Base-by-base conservation (phyloP, 2,113 vertebrate species). In the Podarcis cretensis region DNA sequence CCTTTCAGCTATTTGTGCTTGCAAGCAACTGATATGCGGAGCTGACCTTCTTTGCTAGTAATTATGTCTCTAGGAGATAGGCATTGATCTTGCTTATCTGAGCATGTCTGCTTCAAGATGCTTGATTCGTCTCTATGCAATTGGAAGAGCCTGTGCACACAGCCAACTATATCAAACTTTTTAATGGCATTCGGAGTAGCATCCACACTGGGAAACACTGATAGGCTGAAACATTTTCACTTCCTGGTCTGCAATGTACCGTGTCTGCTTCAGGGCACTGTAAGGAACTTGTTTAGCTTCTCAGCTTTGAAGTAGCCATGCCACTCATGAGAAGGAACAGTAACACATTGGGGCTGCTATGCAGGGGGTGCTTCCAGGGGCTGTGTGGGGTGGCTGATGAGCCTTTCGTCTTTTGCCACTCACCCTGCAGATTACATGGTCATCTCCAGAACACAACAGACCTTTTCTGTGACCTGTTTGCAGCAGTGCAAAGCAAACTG, bases 1-100 rank as follows among this genome's bases (percentile, higher is more conserved):
- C n/a, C 43, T 85, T 66, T 37, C 30, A 80, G 37, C 54, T 12
- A 25, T 21, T 86, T 88, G 23, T 48, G 25, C 77, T 86, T 87
- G 43, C 79, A 30, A 43, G 69, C 80, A 89, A 57, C 1, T 74
- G 21, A 69, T 83, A 68, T 40, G 66, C 90, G 57, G 90, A 87
- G 37, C 71, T 37, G 7, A 86, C 3, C 48, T 88, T 87, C 30
- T 92, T 76, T 37, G 89, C 35, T 27, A 69, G 35, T 7, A 48
- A 23, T 74, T 83, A 83, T 77, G 20, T 59, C 89, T 91, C 83
- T 85, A 48, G 80, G 80, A 91, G 48, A 3, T 69, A 35, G 69
- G 23, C 32, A 18, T 69, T 80, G 54, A 80, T 87, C 6, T 79
- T 40, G 30, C 90, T 78, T 37, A 82, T 91, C 85, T 10, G 81